Evolutionary conservation across 2,888 invertebrate genomes (phyloP), one percentile per base, ranked within the genome.

Genomic region (Tolmerus cingulatus): DNA sequence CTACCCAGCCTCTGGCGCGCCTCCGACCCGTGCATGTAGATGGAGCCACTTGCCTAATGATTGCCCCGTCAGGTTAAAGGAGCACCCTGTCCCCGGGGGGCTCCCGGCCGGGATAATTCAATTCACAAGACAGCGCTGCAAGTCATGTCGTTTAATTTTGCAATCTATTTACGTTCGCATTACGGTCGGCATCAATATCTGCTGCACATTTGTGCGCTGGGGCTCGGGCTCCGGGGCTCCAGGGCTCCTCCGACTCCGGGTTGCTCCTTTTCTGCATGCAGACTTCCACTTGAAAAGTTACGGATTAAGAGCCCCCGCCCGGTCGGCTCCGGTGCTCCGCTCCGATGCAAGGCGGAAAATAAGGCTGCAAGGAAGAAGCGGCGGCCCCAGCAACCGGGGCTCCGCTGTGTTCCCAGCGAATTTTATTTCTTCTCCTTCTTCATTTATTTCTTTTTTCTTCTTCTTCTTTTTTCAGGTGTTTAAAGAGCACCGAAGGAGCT

Each of bases 61-160:
- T 81, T 46, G 23, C 79, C n/a, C 66, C 81, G 30, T 81, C 55
- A 81, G 81, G 12, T 51, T 51, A 55, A 78, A 51, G 81, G 51
- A 51, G 34, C 51, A n/a, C 51, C n/a, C n/a, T 34, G 4, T 14
- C 81, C 27, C 81, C 27, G 16, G 46, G 30, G 43, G 43, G 12
- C 55, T 19, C 55, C 19, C n/a, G 55, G n/a, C 8, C 27, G 8
- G 23, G 46, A 81, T 81, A 81, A 81, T 81, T 55, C 34, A 55
- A 81, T 81, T 51, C 46, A 12, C 66, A 46, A 51, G 27, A 51
- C 81, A 81, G 43, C 30, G 51, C 55, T 55, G 51, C 51, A 81
- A 27, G 81, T 51, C 27, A 46, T 81, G 81, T 55, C 81, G 81
- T 81, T 81, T 81, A 81, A 81, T 81, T 81, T 81, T 51, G 81